phyloP scores from a whole-genome alignment of 2,113 vertebrate genomes.

The Morone saxatilis region DNA sequence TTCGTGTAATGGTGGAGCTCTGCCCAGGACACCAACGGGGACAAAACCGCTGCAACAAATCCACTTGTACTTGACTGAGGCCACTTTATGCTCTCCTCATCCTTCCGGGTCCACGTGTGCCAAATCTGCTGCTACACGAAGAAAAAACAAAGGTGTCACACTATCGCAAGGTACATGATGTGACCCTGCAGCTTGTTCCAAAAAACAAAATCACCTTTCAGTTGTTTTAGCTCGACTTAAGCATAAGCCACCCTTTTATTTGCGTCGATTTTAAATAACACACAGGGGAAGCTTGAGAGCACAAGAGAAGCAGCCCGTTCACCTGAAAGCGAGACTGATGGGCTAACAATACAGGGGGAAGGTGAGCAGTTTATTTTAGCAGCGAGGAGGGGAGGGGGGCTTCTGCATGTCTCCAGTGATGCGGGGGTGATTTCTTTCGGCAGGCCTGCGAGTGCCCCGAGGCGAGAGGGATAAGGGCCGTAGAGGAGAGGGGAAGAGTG shows the following conservation, averaged over 20 bases:
- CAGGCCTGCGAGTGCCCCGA: conserved; percentile 78
- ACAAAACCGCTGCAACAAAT: conserved; percentile 43
- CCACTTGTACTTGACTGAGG: conserved; percentile 10
- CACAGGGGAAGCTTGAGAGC: conserved; percentile 12
- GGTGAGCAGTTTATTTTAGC: conserved; percentile 80
- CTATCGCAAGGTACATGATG: neutral
- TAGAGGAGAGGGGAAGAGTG: conserved; percentile 67
- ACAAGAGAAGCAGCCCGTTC: conserved; percentile 40
- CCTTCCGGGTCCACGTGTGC: neutral
- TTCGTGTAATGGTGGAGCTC: conserved; percentile 79
- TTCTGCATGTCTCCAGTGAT: conserved; percentile 76
- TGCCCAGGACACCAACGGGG: conserved; percentile 46
- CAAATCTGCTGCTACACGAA: neutral
- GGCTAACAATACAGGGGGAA: conserved; percentile 60
- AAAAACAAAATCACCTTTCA: conserved; percentile 19
- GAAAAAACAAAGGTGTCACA: neutral
- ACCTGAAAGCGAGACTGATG: conserved; percentile 67
- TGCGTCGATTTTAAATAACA: conserved; percentile 35
- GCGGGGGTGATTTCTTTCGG: conserved; percentile 83
- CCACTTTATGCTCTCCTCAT: neutral
- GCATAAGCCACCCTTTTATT: conserved; percentile 14
- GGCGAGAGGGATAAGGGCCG: conserved; percentile 72
- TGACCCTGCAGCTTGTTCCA: conserved; percentile 21
- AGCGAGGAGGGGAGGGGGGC: conserved; percentile 19
- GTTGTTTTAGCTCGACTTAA: conserved; percentile 14